A percentile compares a stretch with the other conserved stretches of the same genome.
phyloP scores from a whole-genome alignment of 2,113 vertebrate genomes.

The Abramis brama region DNA sequence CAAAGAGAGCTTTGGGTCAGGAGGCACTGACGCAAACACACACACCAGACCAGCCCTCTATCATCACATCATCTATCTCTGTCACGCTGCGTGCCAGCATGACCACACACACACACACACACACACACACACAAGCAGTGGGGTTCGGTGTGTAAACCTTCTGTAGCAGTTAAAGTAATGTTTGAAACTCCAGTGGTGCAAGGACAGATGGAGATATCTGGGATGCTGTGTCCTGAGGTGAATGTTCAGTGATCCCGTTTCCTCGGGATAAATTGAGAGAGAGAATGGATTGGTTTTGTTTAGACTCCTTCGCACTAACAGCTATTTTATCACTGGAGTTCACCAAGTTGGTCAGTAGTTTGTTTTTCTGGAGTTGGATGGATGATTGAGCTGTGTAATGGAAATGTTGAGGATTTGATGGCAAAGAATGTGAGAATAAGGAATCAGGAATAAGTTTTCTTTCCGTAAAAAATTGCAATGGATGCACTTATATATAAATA shows the following conservation, averaged over 20 bases:
- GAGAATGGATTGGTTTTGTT: conserved; percentile 6
- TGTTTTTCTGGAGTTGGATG: not conserved
- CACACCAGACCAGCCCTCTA: conserved; percentile 23
- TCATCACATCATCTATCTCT: conserved; percentile 45
- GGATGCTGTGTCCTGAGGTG: not conserved
- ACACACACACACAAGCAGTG: not conserved
- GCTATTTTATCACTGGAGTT: not conserved
- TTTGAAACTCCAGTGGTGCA: not conserved
- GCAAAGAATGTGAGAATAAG: not conserved
- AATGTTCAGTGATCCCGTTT: not conserved
- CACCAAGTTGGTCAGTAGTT: not conserved
- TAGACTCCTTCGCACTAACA: not conserved
- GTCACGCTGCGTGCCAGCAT: not conserved
- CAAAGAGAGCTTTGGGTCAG: conserved; percentile 22
- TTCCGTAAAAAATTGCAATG: not conserved
- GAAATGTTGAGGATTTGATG: not conserved
- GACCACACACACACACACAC: conserved; percentile 24
- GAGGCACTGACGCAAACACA: conserved; percentile 8
- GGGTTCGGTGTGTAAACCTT: not conserved
- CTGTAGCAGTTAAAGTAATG: not conserved
- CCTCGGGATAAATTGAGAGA: not conserved
- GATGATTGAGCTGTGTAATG: not conserved
- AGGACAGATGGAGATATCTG: not conserved
- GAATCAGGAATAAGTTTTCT: not conserved
- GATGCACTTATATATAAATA: not conserved